A percentile compares a stretch with the other conserved stretches of the same genome.
Evolutionary conservation across 2,113 vertebrate genomes (phyloP).

Genomic region (Pluvianellus socialis): DNA sequence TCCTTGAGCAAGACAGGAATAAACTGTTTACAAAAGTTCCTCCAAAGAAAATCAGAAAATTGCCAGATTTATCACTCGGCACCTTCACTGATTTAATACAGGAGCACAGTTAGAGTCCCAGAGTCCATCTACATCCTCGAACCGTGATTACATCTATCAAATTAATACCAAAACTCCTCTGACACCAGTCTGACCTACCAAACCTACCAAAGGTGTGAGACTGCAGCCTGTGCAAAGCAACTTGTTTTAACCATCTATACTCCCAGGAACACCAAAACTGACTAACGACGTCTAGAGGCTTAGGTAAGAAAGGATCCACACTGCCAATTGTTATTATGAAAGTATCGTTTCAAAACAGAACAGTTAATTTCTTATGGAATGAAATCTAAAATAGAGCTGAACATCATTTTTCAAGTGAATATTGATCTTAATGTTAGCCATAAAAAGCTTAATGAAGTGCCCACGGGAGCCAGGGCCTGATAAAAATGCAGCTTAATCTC

Average conservation of each 20-base stretch:
- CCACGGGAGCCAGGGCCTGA: neutral
- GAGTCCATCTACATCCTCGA: neutral
- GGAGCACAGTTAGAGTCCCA: neutral
- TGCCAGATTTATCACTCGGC: neutral
- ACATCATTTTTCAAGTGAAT: neutral
- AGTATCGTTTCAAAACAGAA: fast-evolving
- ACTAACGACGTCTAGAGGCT: fast-evolving
- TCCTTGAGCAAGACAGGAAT: neutral
- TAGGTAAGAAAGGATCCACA: neutral
- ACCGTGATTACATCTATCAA: neutral
- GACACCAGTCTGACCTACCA: neutral
- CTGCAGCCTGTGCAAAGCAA: neutral
- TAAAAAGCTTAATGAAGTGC: neutral
- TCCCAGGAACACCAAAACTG: fast-evolving
- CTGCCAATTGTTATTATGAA: fast-evolving
- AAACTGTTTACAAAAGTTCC: neutral
- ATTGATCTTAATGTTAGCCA: fast-evolving
- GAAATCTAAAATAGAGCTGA: neutral
- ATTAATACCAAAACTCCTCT: fast-evolving
- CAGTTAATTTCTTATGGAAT: fast-evolving
- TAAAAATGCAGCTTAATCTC: neutral
- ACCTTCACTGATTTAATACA: neutral
- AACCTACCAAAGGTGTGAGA: neutral
- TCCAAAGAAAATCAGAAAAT: neutral
- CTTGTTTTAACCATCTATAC: fast-evolving